Evolutionary conservation across 2,888 invertebrate genomes (phyloP).

Genomic region (Apotomis capreana): DNA sequence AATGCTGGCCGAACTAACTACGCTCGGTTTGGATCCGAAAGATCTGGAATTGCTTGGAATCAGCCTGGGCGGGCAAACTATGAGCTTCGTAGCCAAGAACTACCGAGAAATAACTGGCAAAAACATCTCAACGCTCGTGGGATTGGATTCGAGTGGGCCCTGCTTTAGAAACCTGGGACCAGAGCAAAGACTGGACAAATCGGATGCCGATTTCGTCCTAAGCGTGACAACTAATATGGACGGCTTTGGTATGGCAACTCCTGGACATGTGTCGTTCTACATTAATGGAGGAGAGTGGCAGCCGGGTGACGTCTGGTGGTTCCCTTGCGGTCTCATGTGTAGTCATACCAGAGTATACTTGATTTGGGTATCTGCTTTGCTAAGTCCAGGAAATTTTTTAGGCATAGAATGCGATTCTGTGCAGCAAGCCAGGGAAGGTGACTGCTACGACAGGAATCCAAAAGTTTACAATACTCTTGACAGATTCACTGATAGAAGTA

Average conservation of each 20-base stretch:
- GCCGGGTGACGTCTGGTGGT: constrained; percentile 50
- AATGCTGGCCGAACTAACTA: constrained; percentile 62
- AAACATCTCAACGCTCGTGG: constrained; percentile 62
- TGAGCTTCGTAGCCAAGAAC: constrained; percentile 67
- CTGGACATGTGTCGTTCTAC: constrained; percentile 70
- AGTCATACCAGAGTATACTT: constrained; percentile 50
- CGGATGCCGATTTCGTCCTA: constrained; percentile 70
- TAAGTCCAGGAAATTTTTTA: constrained; percentile 49
- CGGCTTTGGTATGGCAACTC: constrained; percentile 67
- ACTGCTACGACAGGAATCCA: constrained; percentile 51
- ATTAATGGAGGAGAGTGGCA: constrained; percentile 65
- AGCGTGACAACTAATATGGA: constrained; percentile 67
- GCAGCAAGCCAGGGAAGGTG: constrained; percentile 52
- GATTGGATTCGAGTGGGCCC: constrained; percentile 67
- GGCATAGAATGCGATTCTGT: constrained; percentile 55
- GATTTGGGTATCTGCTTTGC: constrained; percentile 51
- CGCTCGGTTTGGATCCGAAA: constrained; percentile 63
- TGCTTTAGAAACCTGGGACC: constrained; percentile 68
- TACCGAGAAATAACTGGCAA: constrained; percentile 58
- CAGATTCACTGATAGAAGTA: constrained; percentile 49
- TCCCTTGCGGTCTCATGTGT: constrained; percentile 49
- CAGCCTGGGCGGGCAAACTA: constrained; percentile 68
- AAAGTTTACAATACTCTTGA: constrained; percentile 51
- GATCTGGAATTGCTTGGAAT: constrained; percentile 63
- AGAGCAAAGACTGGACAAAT: constrained; percentile 61